Evolutionary conservation across 2,113 vertebrate species (phyloP), one percentile per base, ranked within the genome.

Genomic region (Clarias magur): DNA sequence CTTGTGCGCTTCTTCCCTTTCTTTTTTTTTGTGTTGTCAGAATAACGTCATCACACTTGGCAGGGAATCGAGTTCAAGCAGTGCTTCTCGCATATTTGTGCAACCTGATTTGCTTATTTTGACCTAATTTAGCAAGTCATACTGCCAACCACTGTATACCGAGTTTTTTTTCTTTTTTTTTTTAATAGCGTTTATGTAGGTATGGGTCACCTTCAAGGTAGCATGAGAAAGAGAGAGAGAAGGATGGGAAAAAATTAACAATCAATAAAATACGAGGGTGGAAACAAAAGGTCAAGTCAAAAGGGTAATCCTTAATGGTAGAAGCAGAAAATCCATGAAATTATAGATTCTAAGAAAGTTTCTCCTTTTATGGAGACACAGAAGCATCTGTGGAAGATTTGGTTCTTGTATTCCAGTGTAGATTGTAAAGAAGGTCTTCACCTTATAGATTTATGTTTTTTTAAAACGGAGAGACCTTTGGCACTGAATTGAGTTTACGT

Each of bases 241-340:
- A 91, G 90, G 84, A 76, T 54, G 88, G 65, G 86, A 5, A 56
- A 72, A 87, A 89, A 78, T 75, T 73, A 87, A 89, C 89, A 94
- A 93, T 94, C 94, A 88, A 94, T 95, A 93, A 84, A 89, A 92
- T 93, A 91, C 90, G 92, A 94, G 92, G 91, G 92, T 91, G 86
- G 89, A 94, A 94, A 92, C 88, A 89, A 88, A 93, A 91, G 90
- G 91, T 93, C 88, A 93, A 93, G 94, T 93, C 91, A 92, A 92
- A 89, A 91, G 92, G 90, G 87, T 94, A 93, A 93, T 93, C 90
- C 92, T 93, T 94, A 92, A 94, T 93, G 89, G 91, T 91, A 92
- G 79, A 94, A 94, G 92, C 91, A 94, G 93, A 89, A 94, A 95
- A 95, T 95, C 93, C 91, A 93, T 94, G 93, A 93, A 93, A 94